Percentiles rank a stretch among this genome's conserved stretches.
phyloP scores from a whole-genome alignment of 2,888 invertebrate species.

The Apamea sordens region DNA sequence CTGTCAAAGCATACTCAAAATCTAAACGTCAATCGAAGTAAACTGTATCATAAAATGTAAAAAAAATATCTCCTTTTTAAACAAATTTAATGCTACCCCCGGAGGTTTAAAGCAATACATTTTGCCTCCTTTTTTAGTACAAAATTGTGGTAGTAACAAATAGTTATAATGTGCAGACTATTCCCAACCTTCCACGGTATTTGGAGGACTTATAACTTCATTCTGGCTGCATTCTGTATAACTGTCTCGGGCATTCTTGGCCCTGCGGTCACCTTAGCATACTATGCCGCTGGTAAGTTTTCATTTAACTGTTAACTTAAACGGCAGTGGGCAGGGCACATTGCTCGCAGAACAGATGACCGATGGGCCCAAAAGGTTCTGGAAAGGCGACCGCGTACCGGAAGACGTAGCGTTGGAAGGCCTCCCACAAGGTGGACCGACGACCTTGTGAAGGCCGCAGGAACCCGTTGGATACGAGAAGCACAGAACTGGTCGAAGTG shows the following conservation, averaged over 20 bases:
- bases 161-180: conserved; percentile 1
- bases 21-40: not conserved
- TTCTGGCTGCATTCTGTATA: not conserved
- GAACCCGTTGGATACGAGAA: too few species aligned
- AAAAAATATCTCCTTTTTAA: not conserved
- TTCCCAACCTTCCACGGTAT: not conserved
- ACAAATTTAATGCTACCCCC: not conserved
- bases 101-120: not conserved
- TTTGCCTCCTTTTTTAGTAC: not conserved
- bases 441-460: too few species aligned
- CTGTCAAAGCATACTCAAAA: not conserved
- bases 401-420: too few species aligned
- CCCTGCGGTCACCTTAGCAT: conserved; percentile 1
- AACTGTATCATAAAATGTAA: not conserved
- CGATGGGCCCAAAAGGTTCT: too few species aligned
- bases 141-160: too few species aligned
- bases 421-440: too few species aligned
- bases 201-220: conserved; percentile 18
- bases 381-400: too few species aligned
- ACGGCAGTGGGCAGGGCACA: too few species aligned
- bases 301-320: too few species aligned
- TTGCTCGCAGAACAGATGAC: too few species aligned
- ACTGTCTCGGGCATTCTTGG: conserved; percentile 2
- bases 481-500: too few species aligned
- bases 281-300: conserved; percentile 20